Evolutionary conservation across 2,888 invertebrate genomes (phyloP), one percentile per base, ranked within the genome.

Genomic region (Muschampia plurimacula): DNA sequence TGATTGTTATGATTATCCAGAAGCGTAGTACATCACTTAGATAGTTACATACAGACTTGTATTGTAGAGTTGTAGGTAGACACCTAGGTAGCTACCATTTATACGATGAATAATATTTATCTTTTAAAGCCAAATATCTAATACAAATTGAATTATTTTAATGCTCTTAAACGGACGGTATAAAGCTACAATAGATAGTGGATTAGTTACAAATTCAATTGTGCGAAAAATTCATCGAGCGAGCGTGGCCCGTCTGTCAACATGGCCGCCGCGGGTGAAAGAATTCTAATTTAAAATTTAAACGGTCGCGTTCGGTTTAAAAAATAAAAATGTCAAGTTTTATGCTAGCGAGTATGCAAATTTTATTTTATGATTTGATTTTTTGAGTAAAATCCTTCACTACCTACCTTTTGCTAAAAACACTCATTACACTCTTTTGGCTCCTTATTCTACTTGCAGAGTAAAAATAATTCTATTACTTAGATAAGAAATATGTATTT

Each of bases 131-230:
- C 12, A 22, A 44, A 59, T 70, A 22, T 22, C 15, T 57, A 65
- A 70, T 70, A 70, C 69, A 80, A 81, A 79, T 77, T 74, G 67
- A 67, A 72, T 77, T 77, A 76, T 76, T 74, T 73, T 77, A 78
- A 76, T 80, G 76, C 69, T 75, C 74, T 76, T 70, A 70, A 70
- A 70, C 65, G 65, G 69, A 41, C 63, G 28, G 41, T 46, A 55
- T 39, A 76, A 76, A 76, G 76, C 81, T 83, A 89, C 88, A 89
- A 88, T 84, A 82, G 84, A 80, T 75, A 75, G 76, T 72, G 80
- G 86, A 84, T 91, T 90, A 90, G 87, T 91, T 91, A 91, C 83
- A 85, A 84, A 91, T 91, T 91, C 91, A 89, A 91, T 91, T 91
- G 91, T 90, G 84, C 83, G 84, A 91, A 89, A 91, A 91, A 90